These are phyloP conservation scores for Proteles cristata DNA, from an alignment of 2,113 vertebrate genomes.

Conservation along the genomic window DNA sequence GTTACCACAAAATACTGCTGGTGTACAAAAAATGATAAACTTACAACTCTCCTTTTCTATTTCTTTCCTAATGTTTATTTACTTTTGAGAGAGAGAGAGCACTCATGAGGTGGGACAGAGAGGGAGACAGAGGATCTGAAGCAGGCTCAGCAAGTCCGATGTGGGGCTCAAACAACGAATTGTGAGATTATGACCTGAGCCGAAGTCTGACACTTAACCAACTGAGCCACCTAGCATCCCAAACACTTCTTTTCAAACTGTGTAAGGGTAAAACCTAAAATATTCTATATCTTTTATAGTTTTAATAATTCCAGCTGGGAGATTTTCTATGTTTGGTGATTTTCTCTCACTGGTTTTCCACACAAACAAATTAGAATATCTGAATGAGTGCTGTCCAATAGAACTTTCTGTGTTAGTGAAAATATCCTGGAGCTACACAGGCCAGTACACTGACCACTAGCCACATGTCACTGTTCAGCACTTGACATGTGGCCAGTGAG, in stretches of 20 bases:
- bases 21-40: not conserved
- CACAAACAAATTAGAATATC: not conserved
- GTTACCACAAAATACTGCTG: not conserved
- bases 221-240: too few relatives aligned
- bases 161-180: too few relatives aligned
- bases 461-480: not conserved
- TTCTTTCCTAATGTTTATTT: too few relatives aligned
- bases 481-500: conserved; percentile 2
- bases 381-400: not conserved
- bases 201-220: too few relatives aligned
- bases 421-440: not conserved
- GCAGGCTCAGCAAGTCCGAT: too few relatives aligned
- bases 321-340: not conserved
- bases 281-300: not conserved
- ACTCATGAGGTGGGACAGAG: too few relatives aligned
- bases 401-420: not conserved
- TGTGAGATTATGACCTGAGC: too few relatives aligned
- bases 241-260: conserved; percentile 18
- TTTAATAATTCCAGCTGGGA: not conserved
- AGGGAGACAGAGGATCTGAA: too few relatives aligned
- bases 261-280: not conserved
- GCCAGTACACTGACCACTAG: not conserved
- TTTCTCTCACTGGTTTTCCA: not conserved
- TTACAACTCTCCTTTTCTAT: conserved; percentile 5
- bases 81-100: too few relatives aligned